Conservation (phyloP, 2,797 vertebrate species). For the Diplodus sargus region DNA sequence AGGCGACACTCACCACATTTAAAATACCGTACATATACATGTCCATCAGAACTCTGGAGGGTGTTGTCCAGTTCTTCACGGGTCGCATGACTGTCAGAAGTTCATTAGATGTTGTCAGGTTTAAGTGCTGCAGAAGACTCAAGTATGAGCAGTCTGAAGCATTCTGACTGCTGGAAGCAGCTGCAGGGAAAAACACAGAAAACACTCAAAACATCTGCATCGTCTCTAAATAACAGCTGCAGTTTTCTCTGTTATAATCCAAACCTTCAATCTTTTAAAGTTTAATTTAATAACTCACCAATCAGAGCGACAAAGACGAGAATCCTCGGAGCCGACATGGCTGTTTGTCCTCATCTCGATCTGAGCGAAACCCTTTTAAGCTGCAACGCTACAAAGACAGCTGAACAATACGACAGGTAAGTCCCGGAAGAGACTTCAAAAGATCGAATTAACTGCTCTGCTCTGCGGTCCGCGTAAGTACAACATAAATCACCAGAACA, state of each 20-base stretch:
- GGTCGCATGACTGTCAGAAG: conserved; percentile 59
- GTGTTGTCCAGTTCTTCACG: conserved; percentile 66
- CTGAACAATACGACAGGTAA: not conserved
- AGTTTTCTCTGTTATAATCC: not conserved
- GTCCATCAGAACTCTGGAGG: conserved; percentile 39
- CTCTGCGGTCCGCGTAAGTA: not conserved
- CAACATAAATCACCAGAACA: not conserved
- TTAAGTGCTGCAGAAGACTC: conserved; percentile 62
- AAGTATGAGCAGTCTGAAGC: conserved; percentile 71
- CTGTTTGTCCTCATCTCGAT: not conserved
- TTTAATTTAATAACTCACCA: conserved; percentile 48
- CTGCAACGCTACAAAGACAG: not conserved
- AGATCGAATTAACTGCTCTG: not conserved
- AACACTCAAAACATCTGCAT: not conserved
- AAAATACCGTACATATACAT: conserved; percentile 70
- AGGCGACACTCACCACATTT: conserved; percentile 69
- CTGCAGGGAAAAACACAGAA: conserved; percentile 7
- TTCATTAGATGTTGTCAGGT: conserved; percentile 39
- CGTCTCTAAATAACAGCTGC: not conserved
- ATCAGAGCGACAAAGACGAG: conserved; percentile 15
- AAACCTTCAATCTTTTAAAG: not conserved
- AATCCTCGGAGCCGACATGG: conserved; percentile 48
- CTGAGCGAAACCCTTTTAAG: conserved; percentile 30
- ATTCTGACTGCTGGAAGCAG: conserved; percentile 23
- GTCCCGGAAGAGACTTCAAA: not conserved